These are phyloP conservation scores for Amniataba percoides DNA, from an alignment of 2,797 vertebrate genomes.

Conservation along the genomic window DNA sequence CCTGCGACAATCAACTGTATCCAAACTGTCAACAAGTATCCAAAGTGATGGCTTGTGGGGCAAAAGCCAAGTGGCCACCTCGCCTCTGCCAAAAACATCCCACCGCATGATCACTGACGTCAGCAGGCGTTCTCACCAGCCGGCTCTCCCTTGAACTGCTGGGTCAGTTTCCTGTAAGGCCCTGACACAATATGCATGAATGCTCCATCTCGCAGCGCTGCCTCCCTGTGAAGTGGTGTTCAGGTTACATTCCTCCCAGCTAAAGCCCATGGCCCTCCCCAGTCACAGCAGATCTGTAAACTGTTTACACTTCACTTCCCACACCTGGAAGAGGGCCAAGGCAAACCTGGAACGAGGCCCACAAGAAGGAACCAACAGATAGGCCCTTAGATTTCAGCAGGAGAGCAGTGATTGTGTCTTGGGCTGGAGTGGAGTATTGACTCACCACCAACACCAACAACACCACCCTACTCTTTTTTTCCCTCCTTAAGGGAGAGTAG, in stretches of 20 bases:
- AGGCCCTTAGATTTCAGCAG: constrained; percentile 67
- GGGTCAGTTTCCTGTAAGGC: constrained; percentile 70
- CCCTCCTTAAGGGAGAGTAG: constrained; percentile 41
- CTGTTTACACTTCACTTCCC: constrained; percentile 82
- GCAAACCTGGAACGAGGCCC: constrained; percentile 88
- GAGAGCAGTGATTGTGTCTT: constrained; percentile 79
- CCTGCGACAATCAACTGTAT: constrained; percentile 17
- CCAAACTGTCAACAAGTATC: too few relatives aligned
- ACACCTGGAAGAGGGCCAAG: constrained; percentile 81
- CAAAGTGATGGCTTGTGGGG: constrained; percentile 22
- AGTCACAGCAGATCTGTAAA: constrained; percentile 79
- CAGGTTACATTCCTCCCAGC: constrained; percentile 78
- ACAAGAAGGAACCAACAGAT: constrained; percentile 65
- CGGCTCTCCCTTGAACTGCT: constrained; percentile 64
- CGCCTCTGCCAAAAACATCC: constrained; percentile 37
- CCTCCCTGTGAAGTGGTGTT: constrained; percentile 74
- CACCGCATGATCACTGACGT: constrained; percentile 52
- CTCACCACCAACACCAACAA: constrained; percentile 39
- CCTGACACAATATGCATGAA: constrained; percentile 73
- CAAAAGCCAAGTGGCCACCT: constrained; percentile 45
- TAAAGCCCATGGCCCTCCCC: constrained; percentile 69
- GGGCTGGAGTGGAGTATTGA: constrained; percentile 79
- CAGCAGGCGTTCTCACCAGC: constrained; percentile 54
- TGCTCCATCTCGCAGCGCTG: constrained; percentile 60
- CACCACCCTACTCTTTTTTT: constrained; percentile 44